A percentile compares a stretch with the other conserved stretches of the same genome.
Evolutionary conservation across 2,797 vertebrate species (phyloP).

Genomic region (Rallus crepitans): DNA sequence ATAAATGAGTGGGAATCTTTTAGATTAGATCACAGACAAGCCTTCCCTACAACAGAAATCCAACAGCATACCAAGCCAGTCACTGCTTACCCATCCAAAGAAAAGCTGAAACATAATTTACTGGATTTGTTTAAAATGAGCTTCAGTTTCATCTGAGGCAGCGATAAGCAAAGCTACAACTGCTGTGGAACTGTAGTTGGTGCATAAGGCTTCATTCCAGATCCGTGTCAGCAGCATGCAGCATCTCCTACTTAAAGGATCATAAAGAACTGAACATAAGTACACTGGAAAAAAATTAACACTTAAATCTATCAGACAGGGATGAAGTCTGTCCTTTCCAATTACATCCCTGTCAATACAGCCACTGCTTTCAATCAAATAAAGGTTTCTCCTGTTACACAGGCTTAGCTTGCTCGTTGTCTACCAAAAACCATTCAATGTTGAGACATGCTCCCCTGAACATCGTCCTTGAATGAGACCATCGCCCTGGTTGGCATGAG

Average conservation of each 20-base stretch:
- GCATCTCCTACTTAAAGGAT: neutral
- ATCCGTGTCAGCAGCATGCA: neutral
- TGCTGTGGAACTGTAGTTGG: neutral
- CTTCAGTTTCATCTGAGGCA: neutral
- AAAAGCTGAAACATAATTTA: neutral
- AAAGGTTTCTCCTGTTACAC: neutral
- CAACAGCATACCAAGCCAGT: neutral
- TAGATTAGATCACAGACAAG: neutral
- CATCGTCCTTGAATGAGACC: neutral
- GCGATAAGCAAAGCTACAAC: neutral
- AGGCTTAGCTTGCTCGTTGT: neutral
- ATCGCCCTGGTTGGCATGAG: neutral
- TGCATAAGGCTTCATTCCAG: neutral
- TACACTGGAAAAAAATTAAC: neutral
- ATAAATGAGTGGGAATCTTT: neutral
- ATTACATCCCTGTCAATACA: neutral
- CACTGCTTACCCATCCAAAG: neutral
- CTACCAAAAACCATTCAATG: neutral
- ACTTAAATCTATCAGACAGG: neutral
- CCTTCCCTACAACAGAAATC: neutral
- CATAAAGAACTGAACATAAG: neutral
- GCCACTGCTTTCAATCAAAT: neutral
- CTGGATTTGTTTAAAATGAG: neutral
- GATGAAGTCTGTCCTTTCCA: neutral
- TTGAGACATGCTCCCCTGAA: neutral